Evolutionary conservation across 2,797 vertebrate species (phyloP).

Genomic region (Rhincodon typus): DNA sequence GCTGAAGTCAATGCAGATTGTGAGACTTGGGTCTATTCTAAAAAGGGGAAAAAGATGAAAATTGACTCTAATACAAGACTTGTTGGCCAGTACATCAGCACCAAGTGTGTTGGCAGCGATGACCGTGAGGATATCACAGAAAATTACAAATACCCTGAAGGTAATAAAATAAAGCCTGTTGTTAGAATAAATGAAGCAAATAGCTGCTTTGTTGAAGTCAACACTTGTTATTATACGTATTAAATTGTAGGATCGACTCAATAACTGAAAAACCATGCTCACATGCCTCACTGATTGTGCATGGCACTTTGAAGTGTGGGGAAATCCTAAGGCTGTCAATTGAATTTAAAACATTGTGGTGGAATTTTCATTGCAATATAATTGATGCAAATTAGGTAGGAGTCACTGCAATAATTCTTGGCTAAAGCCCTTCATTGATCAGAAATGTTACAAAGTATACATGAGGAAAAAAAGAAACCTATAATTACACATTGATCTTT

Average conservation of each 20-base stretch:
- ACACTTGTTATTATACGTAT: background rate
- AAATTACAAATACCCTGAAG: slow-evolving; percentile 34
- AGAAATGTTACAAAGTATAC: background rate
- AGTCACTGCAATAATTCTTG: background rate
- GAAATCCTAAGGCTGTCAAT: background rate
- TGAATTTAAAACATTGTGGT: background rate
- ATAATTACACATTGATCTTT: background rate
- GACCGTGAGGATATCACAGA: slow-evolving; percentile 35
- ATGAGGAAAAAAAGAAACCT: background rate
- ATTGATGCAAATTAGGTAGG: background rate
- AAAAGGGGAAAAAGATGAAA: slow-evolving; percentile 4
- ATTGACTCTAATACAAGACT: background rate
- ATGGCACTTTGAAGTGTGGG: background rate
- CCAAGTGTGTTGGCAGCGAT: slow-evolving; percentile 34
- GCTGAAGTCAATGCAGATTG: slow-evolving; percentile 26
- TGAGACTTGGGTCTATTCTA: background rate
- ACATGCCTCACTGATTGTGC: background rate
- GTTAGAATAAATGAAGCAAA: background rate
- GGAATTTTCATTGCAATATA: background rate
- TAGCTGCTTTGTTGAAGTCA: background rate
- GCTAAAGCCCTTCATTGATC: background rate
- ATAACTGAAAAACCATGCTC: too few relatives aligned
- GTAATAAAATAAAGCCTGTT: background rate
- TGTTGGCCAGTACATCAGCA: slow-evolving; percentile 29
- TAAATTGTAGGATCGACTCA: too few relatives aligned